phyloP scores from a whole-genome alignment of 1,140 invertebrate genomes.

The Drosophila watanabei region DNA sequence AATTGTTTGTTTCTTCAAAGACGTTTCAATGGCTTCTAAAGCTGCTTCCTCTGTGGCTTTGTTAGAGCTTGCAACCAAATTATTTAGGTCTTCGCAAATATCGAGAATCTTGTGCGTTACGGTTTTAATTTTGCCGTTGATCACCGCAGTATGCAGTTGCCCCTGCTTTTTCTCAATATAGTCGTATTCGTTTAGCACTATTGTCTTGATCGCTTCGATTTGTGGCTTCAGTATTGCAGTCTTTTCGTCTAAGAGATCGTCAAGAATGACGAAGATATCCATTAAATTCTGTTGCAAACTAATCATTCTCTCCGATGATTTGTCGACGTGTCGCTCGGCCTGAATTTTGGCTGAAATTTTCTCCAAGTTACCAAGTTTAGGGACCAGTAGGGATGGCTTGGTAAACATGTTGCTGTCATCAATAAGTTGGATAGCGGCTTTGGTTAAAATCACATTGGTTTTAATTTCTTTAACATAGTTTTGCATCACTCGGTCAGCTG shows the following conservation, averaged over 20 bases:
- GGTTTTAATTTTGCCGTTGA: constrained; percentile 55
- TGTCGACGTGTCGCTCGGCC: constrained; percentile 42
- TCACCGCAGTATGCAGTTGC: constrained; percentile 18
- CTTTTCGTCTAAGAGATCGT: constrained; percentile 63
- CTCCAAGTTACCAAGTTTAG: constrained; percentile 62
- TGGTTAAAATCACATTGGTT: constrained; percentile 58
- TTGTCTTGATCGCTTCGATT: constrained; percentile 50
- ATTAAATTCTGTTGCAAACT: constrained; percentile 72
- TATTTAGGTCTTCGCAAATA: constrained; percentile 46
- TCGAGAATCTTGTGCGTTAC: constrained; percentile 42
- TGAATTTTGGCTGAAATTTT: constrained; percentile 53
- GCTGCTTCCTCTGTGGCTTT: neutral
- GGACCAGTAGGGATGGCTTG: constrained; percentile 57
- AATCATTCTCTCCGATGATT: constrained; percentile 67
- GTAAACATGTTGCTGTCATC: constrained; percentile 58
- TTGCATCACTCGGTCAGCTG: constrained; percentile 32
- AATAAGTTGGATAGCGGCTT: constrained; percentile 56
- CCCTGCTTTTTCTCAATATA: constrained; percentile 52
- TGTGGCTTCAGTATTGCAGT: constrained; percentile 31
- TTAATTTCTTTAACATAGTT: constrained; percentile 55
- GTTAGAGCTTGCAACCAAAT: neutral
- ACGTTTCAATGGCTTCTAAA: neutral
- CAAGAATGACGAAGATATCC: constrained; percentile 69
- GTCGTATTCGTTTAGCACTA: constrained; percentile 57
- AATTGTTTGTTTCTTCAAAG: no score